Percentiles rank a stretch among this genome's conserved stretches.
Evolutionary conservation across 2,113 vertebrate species (phyloP).

Genomic region (Fulmarus glacialis): DNA sequence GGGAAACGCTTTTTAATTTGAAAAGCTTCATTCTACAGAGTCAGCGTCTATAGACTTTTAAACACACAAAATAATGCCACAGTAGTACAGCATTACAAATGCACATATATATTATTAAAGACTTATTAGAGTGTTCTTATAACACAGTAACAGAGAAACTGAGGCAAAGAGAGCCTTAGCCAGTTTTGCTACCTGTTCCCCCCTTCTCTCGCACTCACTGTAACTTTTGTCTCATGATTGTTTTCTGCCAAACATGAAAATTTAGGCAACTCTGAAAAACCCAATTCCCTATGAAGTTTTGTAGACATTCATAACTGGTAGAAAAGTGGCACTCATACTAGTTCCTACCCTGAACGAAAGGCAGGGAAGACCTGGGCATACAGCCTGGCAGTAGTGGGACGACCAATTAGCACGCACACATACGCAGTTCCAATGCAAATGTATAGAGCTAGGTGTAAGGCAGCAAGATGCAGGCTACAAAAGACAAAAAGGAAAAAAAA

Average conservation of each 20-base stretch:
- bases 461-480: not conserved
- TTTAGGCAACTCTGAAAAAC: not conserved
- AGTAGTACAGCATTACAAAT: not conserved
- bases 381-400: not conserved
- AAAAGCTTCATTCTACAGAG: not conserved
- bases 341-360: not conserved
- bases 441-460: not conserved
- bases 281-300: not conserved
- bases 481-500: not conserved
- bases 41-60: not conserved
- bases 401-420: not conserved
- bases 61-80: not conserved
- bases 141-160: not conserved
- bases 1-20: not conserved
- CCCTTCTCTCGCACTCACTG: not conserved
- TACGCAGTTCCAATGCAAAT: rapidly evolving
- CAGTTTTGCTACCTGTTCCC: not conserved
- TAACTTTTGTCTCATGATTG: not conserved
- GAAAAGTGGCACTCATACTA: not conserved
- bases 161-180: not conserved
- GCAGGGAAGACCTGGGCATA: not conserved
- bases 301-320: not conserved
- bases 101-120: not conserved
- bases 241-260: not conserved
- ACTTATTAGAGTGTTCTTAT: not conserved